phyloP scores from a whole-genome alignment of 2,113 vertebrate species.

The Heterochromis multidens region DNA sequence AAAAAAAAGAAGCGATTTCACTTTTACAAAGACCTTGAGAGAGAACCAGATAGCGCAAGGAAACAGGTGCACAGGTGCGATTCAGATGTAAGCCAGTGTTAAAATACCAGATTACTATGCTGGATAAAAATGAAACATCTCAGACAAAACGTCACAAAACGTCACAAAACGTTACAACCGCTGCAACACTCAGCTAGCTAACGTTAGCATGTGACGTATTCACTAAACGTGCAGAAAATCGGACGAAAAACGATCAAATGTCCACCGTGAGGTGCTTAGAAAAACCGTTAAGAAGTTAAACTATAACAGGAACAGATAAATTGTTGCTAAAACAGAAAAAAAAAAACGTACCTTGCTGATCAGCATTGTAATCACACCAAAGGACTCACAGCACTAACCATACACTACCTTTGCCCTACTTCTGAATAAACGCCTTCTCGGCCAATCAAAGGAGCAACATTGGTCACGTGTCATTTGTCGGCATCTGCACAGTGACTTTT shows the following conservation, averaged over 20 bases:
- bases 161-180: neutral
- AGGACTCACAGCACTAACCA: accelerated
- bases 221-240: neutral
- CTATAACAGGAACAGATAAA: neutral
- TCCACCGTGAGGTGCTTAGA: too few species aligned
- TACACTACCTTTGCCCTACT: neutral
- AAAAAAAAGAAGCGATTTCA: too few species aligned
- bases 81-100: too few species aligned
- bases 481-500: constrained; percentile 11
- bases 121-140: too few species aligned
- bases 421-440: accelerated
- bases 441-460: constrained; percentile 39
- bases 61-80: too few species aligned
- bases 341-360: constrained; percentile 47
- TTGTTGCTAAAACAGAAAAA: accelerated
- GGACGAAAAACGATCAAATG: accelerated
- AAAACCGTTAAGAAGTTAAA: accelerated
- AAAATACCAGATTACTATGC: too few species aligned
- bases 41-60: too few species aligned
- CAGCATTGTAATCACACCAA: constrained; percentile 22
- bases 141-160: too few species aligned
- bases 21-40: too few species aligned
- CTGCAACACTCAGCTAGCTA: neutral
- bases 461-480: constrained; percentile 3
- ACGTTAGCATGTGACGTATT: constrained; percentile 5